Percentiles rank a stretch among this genome's conserved stretches.
These are phyloP conservation scores for Paedocypris micromegethes DNA, from an alignment of 2,797 vertebrate species.

Conservation along the genomic window DNA sequence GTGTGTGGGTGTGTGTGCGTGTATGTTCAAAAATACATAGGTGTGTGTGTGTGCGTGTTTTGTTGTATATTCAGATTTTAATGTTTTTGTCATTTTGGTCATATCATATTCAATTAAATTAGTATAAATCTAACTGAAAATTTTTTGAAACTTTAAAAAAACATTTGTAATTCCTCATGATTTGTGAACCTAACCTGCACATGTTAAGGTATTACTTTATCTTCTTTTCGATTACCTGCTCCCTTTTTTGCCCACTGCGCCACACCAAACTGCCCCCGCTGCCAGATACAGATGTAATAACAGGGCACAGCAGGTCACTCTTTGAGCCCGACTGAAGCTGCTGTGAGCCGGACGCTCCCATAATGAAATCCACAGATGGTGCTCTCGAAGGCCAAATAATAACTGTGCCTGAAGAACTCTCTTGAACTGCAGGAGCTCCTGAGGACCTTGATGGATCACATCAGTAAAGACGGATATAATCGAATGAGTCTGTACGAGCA, in stretches of 20 bases:
- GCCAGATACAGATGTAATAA: slow-evolving; percentile 70
- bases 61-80: too few species aligned
- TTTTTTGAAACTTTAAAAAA: too few species aligned
- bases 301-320: slow-evolving; percentile 68
- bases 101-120: too few species aligned
- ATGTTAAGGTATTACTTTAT: too few species aligned
- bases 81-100: too few species aligned
- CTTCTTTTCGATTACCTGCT: slow-evolving; percentile 55
- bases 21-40: too few species aligned
- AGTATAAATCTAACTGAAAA: too few species aligned
- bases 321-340: slow-evolving; percentile 69
- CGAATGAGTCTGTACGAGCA: too few species aligned
- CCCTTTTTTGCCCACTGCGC: slow-evolving; percentile 58
- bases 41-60: too few species aligned
- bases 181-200: too few species aligned
- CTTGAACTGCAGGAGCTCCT: slow-evolving; percentile 65
- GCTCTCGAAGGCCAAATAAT: slow-evolving; percentile 65
- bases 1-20: too few species aligned
- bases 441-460: slow-evolving; percentile 60
- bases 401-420: slow-evolving; percentile 69
- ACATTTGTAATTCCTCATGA: too few species aligned
- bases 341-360: slow-evolving; percentile 70
- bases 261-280: slow-evolving; percentile 69
- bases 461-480: background rate
- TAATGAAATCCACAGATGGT: slow-evolving; percentile 75